Base-by-base conservation (phyloP, 2,113 vertebrate genomes). In the Cinclus mexicanus region DNA sequence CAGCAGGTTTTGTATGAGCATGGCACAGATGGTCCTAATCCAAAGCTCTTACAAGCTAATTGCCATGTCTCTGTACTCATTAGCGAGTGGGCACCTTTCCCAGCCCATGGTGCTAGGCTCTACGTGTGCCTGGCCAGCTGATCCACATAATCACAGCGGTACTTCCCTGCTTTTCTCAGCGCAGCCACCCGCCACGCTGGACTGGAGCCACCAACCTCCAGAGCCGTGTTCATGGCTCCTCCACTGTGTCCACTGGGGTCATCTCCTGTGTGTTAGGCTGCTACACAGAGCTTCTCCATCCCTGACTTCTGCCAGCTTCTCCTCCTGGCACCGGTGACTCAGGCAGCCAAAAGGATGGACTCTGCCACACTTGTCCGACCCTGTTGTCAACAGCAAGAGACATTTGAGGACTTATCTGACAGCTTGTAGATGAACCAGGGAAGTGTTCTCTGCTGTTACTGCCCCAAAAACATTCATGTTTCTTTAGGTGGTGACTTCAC, bases 21-120 rank as follows among this genome's bases (percentile, higher is more conserved):
- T 5, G 8, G 91, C 2, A 31, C 93, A 96, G 93, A 95, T 94
- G 94, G 93, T 95, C 92, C 93, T 52, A 77, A 92, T 86, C 61
- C 84, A 47, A 86, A 92, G 68, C 0, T 7, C 47, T 91, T 77
- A 33, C 78, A 19, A 88, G 68, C 41, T 94, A 92, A 96, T 96
- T 94, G 94, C 83, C 31, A 0, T 47, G 68, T 74, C 89, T 80
- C 86, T 86, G 71, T 39, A 25, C 93, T 94, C 87, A 44, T 91
- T 91, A 96, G 82, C 0, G 4, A 1, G 15, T 28, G 87, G 95
- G 94, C 82, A 72, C 42, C 44, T 80, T 83, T 95, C 94, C 93
- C 87, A 77, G 89, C 23, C 50, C 2, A 0, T n/a, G 74, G 78
- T 21, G 35, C 68, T 44, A 67, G 59, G 47, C 59, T 77, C 14